A percentile compares a stretch with the other conserved stretches of the same genome.
phyloP scores from a whole-genome alignment of 2,113 vertebrate genomes.

The Nerophis ophidion region DNA sequence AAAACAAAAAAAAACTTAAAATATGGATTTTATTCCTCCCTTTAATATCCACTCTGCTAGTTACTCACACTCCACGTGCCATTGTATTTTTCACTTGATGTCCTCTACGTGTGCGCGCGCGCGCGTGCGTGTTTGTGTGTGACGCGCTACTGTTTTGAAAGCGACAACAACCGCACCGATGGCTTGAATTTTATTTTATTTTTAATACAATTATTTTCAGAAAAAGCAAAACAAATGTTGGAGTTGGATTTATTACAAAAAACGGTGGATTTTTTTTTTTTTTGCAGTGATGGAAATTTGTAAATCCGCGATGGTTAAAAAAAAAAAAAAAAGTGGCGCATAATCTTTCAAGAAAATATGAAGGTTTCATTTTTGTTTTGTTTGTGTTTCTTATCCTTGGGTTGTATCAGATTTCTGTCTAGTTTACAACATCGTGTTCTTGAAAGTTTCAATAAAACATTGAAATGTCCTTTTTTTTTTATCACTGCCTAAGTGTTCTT shows the following conservation, averaged over 20 bases:
- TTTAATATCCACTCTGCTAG: constrained; percentile 58
- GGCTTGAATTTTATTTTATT: constrained; percentile 66
- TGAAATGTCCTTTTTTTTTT: constrained; percentile 43
- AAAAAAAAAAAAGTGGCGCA: constrained; percentile 56
- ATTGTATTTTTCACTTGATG: constrained; percentile 69
- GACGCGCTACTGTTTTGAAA: constrained; percentile 70
- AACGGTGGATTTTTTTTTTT: constrained; percentile 47
- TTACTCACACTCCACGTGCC: constrained; percentile 68
- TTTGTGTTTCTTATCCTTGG: constrained; percentile 83
- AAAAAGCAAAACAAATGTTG: constrained; percentile 47
- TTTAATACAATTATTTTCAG: constrained; percentile 31
- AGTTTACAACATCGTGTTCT: constrained; percentile 78
- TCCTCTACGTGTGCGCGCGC: constrained; percentile 22
- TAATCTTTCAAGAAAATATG: constrained; percentile 65
- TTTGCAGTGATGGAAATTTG: constrained; percentile 55
- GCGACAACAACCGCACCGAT: constrained; percentile 72
- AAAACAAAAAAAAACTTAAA: constrained; percentile 23
- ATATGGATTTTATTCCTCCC: constrained; percentile 54
- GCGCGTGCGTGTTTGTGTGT: constrained; percentile 34
- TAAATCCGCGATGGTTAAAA: constrained; percentile 65
- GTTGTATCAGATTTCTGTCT: constrained; percentile 72
- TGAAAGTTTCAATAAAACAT: constrained; percentile 87
- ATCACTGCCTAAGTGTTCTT: not conserved
- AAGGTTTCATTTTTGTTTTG: constrained; percentile 73
- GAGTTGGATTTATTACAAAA: constrained; percentile 50